phyloP scores from a whole-genome alignment of 2,797 vertebrate species.

The Cynodonichthys magdalenae region DNA sequence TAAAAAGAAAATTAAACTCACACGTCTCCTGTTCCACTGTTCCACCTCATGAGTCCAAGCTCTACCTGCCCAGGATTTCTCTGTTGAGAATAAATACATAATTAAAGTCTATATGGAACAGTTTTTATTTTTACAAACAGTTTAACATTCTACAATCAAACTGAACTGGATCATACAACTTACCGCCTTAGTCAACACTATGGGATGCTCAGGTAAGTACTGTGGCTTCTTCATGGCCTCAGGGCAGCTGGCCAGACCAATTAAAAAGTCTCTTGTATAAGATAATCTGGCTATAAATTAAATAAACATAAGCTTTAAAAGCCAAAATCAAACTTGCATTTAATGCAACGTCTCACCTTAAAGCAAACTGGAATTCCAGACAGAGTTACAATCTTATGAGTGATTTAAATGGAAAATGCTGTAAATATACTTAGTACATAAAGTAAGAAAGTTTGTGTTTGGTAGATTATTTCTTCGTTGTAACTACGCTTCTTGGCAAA shows the following conservation, averaged over 20 bases:
- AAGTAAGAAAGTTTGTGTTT: too few species aligned
- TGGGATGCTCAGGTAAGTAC: constrained; percentile 80
- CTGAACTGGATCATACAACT: constrained; percentile 28
- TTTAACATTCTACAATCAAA: not conserved
- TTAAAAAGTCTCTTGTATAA: constrained; percentile 82
- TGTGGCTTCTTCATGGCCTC: constrained; percentile 79
- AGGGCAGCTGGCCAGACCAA: constrained; percentile 76
- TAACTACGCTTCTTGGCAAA: too few species aligned
- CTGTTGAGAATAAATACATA: constrained; percentile 30
- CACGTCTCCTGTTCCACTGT: constrained; percentile 29
- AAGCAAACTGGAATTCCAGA: too few species aligned
- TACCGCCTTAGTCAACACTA: constrained; percentile 78
- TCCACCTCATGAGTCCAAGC: constrained; percentile 28
- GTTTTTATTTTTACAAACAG: not conserved
- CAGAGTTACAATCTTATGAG: too few species aligned
- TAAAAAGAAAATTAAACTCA: constrained; percentile 35
- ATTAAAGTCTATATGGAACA: not conserved
- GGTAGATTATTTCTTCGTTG: too few species aligned
- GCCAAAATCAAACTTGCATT: not conserved
- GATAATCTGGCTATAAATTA: constrained; percentile 73
- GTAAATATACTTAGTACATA: too few species aligned
- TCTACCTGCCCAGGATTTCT: constrained; percentile 45
- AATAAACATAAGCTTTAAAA: constrained; percentile 12
- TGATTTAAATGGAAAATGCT: too few species aligned
- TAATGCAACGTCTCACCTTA: not conserved